A percentile compares a stretch with the other conserved stretches of the same genome.
Evolutionary conservation across 2,888 invertebrate species (phyloP).

Genomic region (Meloe dianella): DNA sequence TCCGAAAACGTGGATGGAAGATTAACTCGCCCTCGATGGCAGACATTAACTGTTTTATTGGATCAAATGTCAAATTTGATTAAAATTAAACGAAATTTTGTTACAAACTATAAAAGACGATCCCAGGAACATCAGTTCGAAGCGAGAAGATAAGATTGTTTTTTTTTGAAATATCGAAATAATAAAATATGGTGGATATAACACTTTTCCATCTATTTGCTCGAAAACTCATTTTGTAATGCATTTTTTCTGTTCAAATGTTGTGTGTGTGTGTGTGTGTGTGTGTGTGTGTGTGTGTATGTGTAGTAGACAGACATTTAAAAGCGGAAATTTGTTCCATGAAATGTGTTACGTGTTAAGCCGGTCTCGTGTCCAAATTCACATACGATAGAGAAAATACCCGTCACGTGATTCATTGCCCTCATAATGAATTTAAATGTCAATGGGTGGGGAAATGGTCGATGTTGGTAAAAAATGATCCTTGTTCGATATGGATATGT

Average conservation of each 20-base stretch:
- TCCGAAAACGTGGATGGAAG: conserved; percentile 5
- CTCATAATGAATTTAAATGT: conserved; percentile 30
- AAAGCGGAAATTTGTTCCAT: conserved; percentile 48
- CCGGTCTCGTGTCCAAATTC: conserved; percentile 27
- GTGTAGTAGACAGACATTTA: conserved; percentile 43
- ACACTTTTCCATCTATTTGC: conserved; percentile 30
- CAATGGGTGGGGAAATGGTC: conserved; percentile 17
- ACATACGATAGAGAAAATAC: conserved; percentile 24
- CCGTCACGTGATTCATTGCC: conserved; percentile 29
- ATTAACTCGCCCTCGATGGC: not conserved
- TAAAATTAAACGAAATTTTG: not conserved
- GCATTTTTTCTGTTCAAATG: conserved; percentile 37
- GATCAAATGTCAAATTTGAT: conserved; percentile 11
- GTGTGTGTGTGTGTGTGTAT: conserved; percentile 11
- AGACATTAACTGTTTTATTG: conserved; percentile 14
- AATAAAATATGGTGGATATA: not conserved
- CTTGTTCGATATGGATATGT: not conserved
- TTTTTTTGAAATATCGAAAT: not conserved
- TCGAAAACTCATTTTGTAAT: conserved; percentile 39
- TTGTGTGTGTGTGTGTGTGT: not conserved
- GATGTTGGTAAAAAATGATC: not conserved
- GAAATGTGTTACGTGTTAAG: conserved; percentile 43
- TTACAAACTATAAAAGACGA: not conserved
- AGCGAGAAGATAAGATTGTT: no score
- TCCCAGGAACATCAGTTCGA: not conserved